phyloP scores from a whole-genome alignment of 2,888 invertebrate species.

The Apamea epomidion region DNA sequence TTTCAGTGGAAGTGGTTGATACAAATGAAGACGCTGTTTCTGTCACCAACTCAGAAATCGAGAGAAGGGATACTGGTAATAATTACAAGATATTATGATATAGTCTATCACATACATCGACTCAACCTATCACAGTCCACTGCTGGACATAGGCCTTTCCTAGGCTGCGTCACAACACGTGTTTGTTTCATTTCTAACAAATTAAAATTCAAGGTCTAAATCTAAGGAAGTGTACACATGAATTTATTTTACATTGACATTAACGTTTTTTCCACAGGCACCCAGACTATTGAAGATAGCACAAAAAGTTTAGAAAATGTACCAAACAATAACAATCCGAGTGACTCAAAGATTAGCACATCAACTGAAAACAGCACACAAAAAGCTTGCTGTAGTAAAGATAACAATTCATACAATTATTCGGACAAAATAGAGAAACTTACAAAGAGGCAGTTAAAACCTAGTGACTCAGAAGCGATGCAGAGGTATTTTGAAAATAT shows the following conservation, averaged over 20 bases:
- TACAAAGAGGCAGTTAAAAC: constrained; percentile 69
- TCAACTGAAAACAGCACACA: not conserved
- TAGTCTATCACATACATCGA: not conserved
- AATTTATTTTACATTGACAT: not conserved
- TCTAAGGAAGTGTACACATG: not conserved
- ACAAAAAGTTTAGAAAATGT: not conserved
- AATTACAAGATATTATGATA: not conserved
- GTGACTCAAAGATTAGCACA: constrained; percentile 7
- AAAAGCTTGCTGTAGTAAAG: not conserved
- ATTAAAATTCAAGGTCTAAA: not conserved
- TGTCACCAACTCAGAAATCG: not conserved
- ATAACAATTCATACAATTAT: constrained; percentile 40
- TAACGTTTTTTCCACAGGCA: constrained; percentile 15
- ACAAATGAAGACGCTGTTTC: not conserved
- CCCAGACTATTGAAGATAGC: constrained; percentile 8
- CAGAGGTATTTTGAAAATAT: constrained; percentile 74
- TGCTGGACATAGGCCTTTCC: not conserved
- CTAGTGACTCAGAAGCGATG: constrained; percentile 62
- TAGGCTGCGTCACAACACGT: not conserved
- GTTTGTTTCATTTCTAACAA: not conserved
- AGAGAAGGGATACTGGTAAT: constrained; percentile 10
- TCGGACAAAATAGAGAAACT: constrained; percentile 71
- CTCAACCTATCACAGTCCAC: not conserved
- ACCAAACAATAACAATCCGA: not conserved
- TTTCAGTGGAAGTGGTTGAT: constrained; percentile 17